These are phyloP conservation scores for Brienomyrus brachyistius DNA, from an alignment of 2,113 vertebrate genomes.

Conservation along the genomic window DNA sequence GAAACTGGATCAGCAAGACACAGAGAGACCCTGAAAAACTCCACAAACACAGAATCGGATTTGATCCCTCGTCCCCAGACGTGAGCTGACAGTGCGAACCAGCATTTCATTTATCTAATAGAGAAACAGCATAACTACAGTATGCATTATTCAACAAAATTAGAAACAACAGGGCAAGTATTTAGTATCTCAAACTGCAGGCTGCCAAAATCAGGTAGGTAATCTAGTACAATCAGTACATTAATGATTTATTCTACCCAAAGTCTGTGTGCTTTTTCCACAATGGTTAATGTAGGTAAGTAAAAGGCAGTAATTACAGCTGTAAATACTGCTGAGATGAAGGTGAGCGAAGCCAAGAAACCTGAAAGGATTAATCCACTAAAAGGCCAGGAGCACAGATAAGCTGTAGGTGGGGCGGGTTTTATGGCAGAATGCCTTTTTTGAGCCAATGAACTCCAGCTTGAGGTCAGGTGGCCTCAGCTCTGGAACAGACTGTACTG, in stretches of 20 bases:
- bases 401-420: not conserved
- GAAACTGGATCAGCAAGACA: not conserved
- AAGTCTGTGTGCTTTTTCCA: not conserved
- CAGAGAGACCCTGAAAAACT: not conserved
- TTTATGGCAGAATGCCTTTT: not conserved
- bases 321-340: not conserved
- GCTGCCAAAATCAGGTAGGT: not conserved
- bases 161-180: not conserved
- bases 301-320: slow-evolving; percentile 9
- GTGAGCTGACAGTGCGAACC: not conserved
- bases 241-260: not conserved
- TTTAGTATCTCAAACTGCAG: not conserved
- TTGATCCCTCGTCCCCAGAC: not conserved
- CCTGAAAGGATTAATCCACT: not conserved
- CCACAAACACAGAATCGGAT: not conserved
- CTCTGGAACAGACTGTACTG: not conserved
- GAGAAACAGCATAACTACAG: not conserved
- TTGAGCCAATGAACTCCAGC: not conserved
- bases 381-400: slow-evolving; percentile 15
- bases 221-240: not conserved
- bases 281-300: not conserved
- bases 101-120: not conserved
- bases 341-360: not conserved
- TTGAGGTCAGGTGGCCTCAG: not conserved
- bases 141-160: not conserved